Conservation (phyloP, 2,113 vertebrate species). For the Crotalus tigris region DNA sequence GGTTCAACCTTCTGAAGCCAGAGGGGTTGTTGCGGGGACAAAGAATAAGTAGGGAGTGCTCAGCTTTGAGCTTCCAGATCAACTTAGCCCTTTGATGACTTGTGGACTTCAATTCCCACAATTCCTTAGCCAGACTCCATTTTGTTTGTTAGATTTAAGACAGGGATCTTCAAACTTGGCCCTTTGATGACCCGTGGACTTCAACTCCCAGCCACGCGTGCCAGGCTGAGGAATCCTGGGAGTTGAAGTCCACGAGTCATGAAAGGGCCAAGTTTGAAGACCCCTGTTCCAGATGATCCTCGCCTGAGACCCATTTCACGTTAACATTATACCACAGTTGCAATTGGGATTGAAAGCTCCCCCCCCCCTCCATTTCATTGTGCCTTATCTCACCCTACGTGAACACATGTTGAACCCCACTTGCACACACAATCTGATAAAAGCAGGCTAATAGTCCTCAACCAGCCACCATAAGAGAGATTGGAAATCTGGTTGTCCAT, state of each 20-base stretch:
- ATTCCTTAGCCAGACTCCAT: too few relatives aligned
- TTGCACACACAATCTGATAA: not conserved
- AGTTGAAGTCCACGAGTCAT: too few relatives aligned
- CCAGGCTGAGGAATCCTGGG: too few relatives aligned
- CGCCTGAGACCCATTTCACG: not conserved
- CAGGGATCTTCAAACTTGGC: too few relatives aligned
- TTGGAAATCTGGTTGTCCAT: not conserved
- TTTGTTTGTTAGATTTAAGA: too few relatives aligned
- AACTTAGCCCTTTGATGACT: too few relatives aligned
- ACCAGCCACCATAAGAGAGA: not conserved
- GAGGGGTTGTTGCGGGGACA: not conserved
- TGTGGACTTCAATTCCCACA: too few relatives aligned
- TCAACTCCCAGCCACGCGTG: too few relatives aligned
- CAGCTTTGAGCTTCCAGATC: not conserved
- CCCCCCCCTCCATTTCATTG: too few relatives aligned
- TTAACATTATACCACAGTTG: not conserved
- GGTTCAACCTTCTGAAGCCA: not conserved
- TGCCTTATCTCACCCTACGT: fast-evolving
- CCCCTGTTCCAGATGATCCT: not conserved
- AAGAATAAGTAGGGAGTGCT: not conserved
- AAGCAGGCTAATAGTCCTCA: not conserved
- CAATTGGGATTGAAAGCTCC: not conserved
- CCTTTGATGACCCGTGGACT: too few relatives aligned
- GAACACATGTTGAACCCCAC: too few relatives aligned
- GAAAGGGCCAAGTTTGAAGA: too few relatives aligned